Conservation (phyloP, 2,113 vertebrate genomes). For the Hippocampus barbouri region DNA sequence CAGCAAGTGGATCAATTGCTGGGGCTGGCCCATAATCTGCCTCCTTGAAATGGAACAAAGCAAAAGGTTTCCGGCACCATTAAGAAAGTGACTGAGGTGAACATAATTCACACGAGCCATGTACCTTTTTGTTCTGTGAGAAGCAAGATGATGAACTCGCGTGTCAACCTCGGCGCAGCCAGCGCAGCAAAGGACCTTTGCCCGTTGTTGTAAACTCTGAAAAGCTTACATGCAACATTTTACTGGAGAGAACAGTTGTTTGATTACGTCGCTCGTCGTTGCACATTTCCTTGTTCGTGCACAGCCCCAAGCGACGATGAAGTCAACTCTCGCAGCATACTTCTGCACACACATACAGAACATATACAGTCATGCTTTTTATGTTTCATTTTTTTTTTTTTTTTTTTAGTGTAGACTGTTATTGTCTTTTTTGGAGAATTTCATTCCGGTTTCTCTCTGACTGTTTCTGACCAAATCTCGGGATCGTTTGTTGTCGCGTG, state of each 20-base stretch:
- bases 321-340: neutral
- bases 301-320: neutral
- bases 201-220: conserved; percentile 29
- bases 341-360: neutral
- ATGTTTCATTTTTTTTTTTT: too few relatives aligned
- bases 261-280: neutral
- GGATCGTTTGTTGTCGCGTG: neutral
- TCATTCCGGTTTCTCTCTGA: too few relatives aligned
- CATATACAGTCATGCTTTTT: too few relatives aligned
- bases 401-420: too few relatives aligned
- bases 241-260: conserved; percentile 19
- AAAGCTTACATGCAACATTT: neutral
- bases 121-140: conserved; percentile 16
- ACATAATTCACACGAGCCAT: conserved; percentile 1
- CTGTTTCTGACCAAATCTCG: too few relatives aligned
- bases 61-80: neutral
- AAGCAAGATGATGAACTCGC: neutral
- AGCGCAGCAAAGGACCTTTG: conserved; percentile 43
- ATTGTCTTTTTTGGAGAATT: too few relatives aligned
- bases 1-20: conserved; percentile 16
- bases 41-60: neutral
- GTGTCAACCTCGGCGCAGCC: conserved; percentile 2
- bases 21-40: conserved; percentile 16
- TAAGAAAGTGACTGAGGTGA: neutral
- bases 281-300: neutral